phyloP scores from a whole-genome alignment of 2,888 invertebrate genomes.

The Muschampia staudingeri region DNA sequence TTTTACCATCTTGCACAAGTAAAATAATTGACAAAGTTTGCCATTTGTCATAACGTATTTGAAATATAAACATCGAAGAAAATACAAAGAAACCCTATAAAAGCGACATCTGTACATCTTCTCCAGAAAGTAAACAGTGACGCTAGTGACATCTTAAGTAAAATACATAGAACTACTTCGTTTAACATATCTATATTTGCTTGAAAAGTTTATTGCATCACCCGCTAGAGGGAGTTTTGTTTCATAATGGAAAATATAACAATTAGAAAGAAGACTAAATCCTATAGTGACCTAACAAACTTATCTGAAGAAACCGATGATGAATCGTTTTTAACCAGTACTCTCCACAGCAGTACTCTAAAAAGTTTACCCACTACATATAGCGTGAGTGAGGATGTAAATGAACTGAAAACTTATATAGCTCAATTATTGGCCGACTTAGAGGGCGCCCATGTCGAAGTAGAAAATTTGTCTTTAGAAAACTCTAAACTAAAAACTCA shows the following conservation, averaged over 20 bases:
- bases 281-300: neutral
- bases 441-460: neutral
- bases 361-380: neutral
- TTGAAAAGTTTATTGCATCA: too few relatives aligned
- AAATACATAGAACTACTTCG: too few relatives aligned
- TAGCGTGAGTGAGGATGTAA: neutral
- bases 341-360: neutral
- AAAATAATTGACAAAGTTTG: too few relatives aligned
- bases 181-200: too few relatives aligned
- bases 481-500: slow-evolving; percentile 2
- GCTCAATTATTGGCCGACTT: neutral
- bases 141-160: too few relatives aligned
- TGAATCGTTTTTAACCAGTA: neutral
- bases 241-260: neutral
- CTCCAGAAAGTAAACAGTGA: too few relatives aligned
- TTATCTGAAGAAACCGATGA: neutral
- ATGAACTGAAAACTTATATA: neutral
- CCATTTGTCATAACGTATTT: too few relatives aligned
- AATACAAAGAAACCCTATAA: too few relatives aligned
- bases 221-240: too few relatives aligned
- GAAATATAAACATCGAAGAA: too few relatives aligned
- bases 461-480: slow-evolving; percentile 7
- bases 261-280: neutral
- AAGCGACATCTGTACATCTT: too few relatives aligned
- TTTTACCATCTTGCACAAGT: too few relatives aligned